Conservation (phyloP, 2,797 vertebrate species). For the Cyprinella venusta region DNA sequence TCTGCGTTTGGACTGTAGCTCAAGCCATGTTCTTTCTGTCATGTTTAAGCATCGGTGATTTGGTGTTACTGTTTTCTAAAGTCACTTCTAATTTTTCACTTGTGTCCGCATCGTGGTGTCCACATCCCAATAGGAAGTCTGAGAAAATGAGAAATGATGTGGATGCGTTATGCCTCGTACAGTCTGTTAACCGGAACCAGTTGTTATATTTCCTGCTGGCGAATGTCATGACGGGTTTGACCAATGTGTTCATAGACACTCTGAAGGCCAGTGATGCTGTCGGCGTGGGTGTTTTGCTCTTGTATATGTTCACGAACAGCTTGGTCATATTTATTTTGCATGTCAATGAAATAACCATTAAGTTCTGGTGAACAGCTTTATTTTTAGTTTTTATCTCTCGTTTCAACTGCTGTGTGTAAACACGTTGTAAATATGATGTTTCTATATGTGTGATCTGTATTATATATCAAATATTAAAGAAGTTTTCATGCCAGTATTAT, state of each 20-base stretch:
- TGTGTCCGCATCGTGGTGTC: constrained; percentile 83
- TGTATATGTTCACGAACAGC: constrained; percentile 91
- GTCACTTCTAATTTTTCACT: constrained; percentile 73
- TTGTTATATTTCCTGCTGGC: constrained; percentile 90
- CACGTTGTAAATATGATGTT: background rate
- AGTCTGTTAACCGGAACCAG: constrained; percentile 90
- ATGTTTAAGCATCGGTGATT: constrained; percentile 77
- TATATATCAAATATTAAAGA: background rate
- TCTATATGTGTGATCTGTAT: background rate
- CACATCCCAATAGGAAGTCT: constrained; percentile 54
- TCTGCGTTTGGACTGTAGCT: constrained; percentile 87
- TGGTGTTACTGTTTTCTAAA: constrained; percentile 83
- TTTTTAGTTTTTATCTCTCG: background rate
- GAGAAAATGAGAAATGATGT: constrained; percentile 53
- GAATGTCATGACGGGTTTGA: constrained; percentile 89
- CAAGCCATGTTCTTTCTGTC: constrained; percentile 83
- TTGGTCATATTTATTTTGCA: constrained; percentile 81
- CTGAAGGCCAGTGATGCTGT: constrained; percentile 75
- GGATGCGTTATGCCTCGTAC: constrained; percentile 80
- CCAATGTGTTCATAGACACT: constrained; percentile 87
- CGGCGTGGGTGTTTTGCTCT: constrained; percentile 79
- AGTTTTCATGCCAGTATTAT: background rate
- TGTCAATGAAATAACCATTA: constrained; percentile 81
- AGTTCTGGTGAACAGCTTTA: constrained; percentile 84
- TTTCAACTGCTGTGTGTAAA: background rate